Percentiles rank a stretch among this genome's conserved stretches.
These are phyloP conservation scores for Acanthochromis polyacanthus DNA, from an alignment of 2,113 vertebrate genomes.

Conservation along the genomic window DNA sequence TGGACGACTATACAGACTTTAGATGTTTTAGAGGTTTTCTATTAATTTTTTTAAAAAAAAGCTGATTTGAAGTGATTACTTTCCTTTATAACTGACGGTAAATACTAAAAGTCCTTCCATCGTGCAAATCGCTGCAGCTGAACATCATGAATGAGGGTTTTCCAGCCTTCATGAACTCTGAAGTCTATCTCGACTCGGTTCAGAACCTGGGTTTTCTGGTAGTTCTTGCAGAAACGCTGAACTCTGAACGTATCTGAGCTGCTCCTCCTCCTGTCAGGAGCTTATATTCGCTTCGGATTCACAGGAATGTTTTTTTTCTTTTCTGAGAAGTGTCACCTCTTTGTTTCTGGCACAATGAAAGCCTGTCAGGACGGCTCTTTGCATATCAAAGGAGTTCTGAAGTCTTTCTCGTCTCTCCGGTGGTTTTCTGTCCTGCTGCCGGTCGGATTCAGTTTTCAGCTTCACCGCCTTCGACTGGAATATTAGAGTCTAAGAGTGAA, in stretches of 20 bases:
- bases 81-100: no score
- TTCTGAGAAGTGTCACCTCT: conserved; percentile 63
- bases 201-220: no score
- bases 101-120: no score
- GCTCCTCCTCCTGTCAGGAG: conserved; percentile 13
- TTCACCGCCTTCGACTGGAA: conserved; percentile 9
- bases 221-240: conserved; percentile 11
- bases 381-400: conserved; percentile 77
- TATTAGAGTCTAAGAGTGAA: not conserved
- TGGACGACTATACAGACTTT: no score
- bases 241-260: not conserved
- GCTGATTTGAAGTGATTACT: no score
- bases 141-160: no score
- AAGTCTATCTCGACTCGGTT: no score
- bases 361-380: conserved; percentile 69
- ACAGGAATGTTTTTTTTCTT: conserved; percentile 32
- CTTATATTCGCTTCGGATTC: conserved; percentile 9
- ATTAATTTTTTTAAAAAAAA: no score
- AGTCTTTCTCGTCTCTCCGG: conserved; percentile 46
- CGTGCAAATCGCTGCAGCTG: no score
- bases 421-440: conserved; percentile 14
- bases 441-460: conserved; percentile 28
- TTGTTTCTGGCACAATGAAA: conserved; percentile 58
- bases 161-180: no score
- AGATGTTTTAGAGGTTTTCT: no score